Conservation (phyloP, 92 coral and sea anemone species). For the Metridium senile region DNA sequence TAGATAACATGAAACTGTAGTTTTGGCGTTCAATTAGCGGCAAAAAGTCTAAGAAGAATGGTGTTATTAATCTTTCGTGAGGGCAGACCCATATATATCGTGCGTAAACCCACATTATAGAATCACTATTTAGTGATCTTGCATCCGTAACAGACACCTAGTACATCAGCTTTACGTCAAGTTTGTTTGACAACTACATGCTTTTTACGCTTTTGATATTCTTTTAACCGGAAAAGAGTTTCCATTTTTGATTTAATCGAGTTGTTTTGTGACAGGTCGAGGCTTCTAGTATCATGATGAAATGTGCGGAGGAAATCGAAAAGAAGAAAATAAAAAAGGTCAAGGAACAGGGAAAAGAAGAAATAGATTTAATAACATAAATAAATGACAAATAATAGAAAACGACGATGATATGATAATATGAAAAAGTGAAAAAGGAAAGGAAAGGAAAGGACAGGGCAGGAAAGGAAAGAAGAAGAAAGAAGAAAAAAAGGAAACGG, state of each 20-base stretch:
- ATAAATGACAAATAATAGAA: no score
- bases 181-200: neutral
- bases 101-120: no score
- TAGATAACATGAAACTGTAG: no score
- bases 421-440: neutral
- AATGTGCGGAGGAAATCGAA: neutral
- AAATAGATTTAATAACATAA: no score
- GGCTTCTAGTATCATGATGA: no score
- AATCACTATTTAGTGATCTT: neutral
- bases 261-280: neutral
- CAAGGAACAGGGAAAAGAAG: neutral
- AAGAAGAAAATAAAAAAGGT: neutral
- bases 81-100: no score
- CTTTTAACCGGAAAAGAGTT: neutral
- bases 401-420: neutral
- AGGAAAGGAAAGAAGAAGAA: neutral
- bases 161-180: neutral
- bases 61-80: no score
- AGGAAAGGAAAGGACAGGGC: neutral
- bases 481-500: neutral
- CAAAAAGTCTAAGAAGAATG: no score
- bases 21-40: no score
- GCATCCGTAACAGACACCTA: neutral
- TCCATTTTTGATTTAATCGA: neutral
- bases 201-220: neutral